Conservation (phyloP, 2,888 invertebrate genomes). For the Metellina segmentata region DNA sequence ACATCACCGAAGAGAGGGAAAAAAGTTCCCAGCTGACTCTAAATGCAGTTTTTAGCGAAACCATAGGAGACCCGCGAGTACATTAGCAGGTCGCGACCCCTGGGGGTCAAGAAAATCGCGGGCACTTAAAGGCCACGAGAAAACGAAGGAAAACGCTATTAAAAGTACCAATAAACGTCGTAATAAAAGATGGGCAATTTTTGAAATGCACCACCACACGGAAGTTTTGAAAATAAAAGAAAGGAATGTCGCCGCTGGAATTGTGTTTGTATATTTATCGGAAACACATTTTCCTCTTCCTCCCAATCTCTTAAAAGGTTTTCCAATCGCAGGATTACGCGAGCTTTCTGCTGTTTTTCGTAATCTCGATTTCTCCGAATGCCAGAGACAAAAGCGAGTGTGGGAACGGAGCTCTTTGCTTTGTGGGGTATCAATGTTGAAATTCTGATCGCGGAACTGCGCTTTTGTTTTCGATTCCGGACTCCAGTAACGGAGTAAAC, state of each 20-base stretch:
- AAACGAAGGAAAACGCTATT: conserved; percentile 50
- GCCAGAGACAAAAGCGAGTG: no score
- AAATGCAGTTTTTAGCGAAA: conserved; percentile 57
- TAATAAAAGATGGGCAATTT: conserved; percentile 42
- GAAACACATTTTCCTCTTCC: not conserved
- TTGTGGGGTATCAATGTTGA: no score
- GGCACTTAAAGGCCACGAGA: conserved; percentile 27
- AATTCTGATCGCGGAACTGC: no score
- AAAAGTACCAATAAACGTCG: conserved; percentile 56
- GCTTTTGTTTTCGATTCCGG: no score
- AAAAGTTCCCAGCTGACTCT: conserved; percentile 23
- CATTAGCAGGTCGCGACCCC: conserved; percentile 68
- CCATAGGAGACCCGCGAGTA: conserved; percentile 47
- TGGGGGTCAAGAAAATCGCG: conserved; percentile 46
- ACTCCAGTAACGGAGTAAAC: no score
- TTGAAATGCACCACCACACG: conserved; percentile 17
- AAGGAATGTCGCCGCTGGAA: not conserved
- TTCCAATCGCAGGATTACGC: conserved; percentile 27
- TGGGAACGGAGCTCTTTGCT: no score
- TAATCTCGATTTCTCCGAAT: not conserved
- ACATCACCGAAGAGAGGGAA: not conserved
- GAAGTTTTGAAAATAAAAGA: no score
- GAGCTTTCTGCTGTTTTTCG: conserved; percentile 9
- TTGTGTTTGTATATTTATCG: conserved; percentile 13
- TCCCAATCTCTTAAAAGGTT: conserved; percentile 44